Percentiles rank a stretch among this genome's conserved stretches.
phyloP scores from a whole-genome alignment of 2,797 vertebrate genomes.

The Rhadinocentrus ornatus region DNA sequence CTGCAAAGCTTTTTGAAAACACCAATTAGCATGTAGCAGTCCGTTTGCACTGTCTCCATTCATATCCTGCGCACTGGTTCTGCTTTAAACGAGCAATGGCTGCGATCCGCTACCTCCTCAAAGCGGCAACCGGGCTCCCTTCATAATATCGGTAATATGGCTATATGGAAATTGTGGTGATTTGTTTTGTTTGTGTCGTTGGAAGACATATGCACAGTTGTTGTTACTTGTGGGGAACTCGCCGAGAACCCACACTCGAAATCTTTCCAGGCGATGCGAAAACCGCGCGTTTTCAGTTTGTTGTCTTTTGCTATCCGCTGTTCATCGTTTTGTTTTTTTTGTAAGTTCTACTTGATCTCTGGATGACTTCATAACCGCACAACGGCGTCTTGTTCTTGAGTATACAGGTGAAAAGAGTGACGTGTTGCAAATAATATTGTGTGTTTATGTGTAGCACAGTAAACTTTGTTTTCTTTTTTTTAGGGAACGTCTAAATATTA shows the following conservation, averaged over 20 bases:
- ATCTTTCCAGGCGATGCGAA: slow-evolving; percentile 43
- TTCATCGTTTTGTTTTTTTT: slow-evolving; percentile 29
- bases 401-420: neutral
- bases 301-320: slow-evolving; percentile 55
- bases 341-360: neutral
- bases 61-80: slow-evolving; percentile 79
- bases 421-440: neutral
- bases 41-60: slow-evolving; percentile 77
- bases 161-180: neutral
- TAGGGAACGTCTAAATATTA: neutral
- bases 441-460: neutral
- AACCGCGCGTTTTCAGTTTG: slow-evolving; percentile 81
- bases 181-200: neutral
- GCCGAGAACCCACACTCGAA: slow-evolving; percentile 19
- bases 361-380: neutral
- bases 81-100: slow-evolving; percentile 68
- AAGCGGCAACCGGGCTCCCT: slow-evolving; percentile 27
- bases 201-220: neutral
- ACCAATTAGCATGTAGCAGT: slow-evolving; percentile 72
- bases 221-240: slow-evolving; percentile 12
- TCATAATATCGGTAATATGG: neutral
- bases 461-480: neutral
- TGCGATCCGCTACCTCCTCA: slow-evolving; percentile 55
- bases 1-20: slow-evolving; percentile 62
- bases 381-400: neutral